Evolutionary conservation across 2,888 invertebrate genomes (phyloP).

Genomic region (Tachina grossa): DNA sequence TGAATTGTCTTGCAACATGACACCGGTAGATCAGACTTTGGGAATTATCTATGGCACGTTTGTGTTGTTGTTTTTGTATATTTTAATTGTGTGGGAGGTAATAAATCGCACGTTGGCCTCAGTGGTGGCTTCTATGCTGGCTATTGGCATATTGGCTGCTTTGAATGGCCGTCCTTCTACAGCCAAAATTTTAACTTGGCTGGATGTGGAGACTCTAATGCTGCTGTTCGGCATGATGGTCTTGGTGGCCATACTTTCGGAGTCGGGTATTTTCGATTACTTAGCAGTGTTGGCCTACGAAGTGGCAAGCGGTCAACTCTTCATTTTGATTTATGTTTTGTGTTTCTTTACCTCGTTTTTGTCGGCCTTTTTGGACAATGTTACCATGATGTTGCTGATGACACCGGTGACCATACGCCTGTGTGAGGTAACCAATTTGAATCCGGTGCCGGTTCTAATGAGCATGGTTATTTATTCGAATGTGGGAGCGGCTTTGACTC

Average conservation of each 20-base stretch:
- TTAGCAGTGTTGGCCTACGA: slow-evolving; percentile 87
- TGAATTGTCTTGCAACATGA: slow-evolving; percentile 84
- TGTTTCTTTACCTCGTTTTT: slow-evolving; percentile 87
- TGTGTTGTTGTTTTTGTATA: slow-evolving; percentile 88
- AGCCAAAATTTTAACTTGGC: slow-evolving; percentile 87
- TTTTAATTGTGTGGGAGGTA: slow-evolving; percentile 90
- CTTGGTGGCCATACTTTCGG: slow-evolving; percentile 88
- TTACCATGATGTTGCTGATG: slow-evolving; percentile 89
- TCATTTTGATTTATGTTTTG: slow-evolving; percentile 88
- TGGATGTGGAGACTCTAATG: slow-evolving; percentile 88
- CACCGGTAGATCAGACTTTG: slow-evolving; percentile 86
- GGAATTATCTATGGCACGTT: slow-evolving; percentile 89
- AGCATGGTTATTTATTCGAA: slow-evolving; percentile 94
- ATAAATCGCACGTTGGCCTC: slow-evolving; percentile 89
- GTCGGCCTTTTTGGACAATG: slow-evolving; percentile 90
- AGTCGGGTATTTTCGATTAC: slow-evolving; percentile 91
- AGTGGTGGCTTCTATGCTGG: slow-evolving; percentile 87
- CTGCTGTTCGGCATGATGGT: slow-evolving; percentile 91
- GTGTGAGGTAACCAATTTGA: slow-evolving; percentile 93
- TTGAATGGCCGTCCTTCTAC: slow-evolving; percentile 87
- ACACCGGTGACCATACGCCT: slow-evolving; percentile 90
- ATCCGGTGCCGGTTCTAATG: slow-evolving; percentile 93
- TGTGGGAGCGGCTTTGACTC: slow-evolving; percentile 94
- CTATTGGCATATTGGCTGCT: slow-evolving; percentile 87
- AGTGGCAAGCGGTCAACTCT: slow-evolving; percentile 87